phyloP scores from a whole-genome alignment of 2,888 invertebrate genomes.

The Hymenopus coronatus region DNA sequence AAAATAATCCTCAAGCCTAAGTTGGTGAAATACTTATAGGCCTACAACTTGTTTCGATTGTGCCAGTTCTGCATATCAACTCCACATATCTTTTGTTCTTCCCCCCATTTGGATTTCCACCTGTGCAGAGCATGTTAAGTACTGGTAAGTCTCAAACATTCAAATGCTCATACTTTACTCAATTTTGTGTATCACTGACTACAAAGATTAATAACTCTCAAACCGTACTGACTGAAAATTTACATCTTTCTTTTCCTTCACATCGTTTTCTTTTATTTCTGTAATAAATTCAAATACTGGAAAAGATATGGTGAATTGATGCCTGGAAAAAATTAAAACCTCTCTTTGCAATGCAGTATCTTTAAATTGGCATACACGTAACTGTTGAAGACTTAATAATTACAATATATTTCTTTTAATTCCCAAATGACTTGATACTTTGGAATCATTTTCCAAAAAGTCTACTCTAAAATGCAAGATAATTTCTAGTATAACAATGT shows the following conservation, averaged over 20 bases:
- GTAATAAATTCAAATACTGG: neutral
- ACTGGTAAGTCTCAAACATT: neutral
- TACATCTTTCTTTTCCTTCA: neutral
- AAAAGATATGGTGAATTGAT: constrained; percentile 7
- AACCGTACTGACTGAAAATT: neutral
- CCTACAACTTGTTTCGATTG: constrained; percentile 15
- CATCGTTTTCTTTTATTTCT: neutral
- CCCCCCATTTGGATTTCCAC: neutral
- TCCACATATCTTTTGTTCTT: neutral
- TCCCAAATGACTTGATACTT: constrained; percentile 17
- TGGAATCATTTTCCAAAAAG: constrained; percentile 25
- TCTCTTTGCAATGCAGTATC: neutral
- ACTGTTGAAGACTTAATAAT: constrained; percentile 24
- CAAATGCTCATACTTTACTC: neutral
- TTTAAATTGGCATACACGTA: constrained; percentile 22
- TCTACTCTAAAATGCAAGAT: constrained; percentile 25
- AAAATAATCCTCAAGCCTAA: constrained; percentile 26
- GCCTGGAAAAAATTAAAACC: neutral
- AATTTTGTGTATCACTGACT: too few relatives aligned
- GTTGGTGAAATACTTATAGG: constrained; percentile 16
- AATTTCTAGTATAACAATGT: constrained; percentile 21
- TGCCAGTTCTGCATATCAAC: constrained; percentile 4
- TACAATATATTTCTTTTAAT: constrained; percentile 20
- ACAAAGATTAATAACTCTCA: neutral
- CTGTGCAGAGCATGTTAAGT: neutral